Percentiles rank a stretch among this genome's conserved stretches.
Evolutionary conservation across 2,888 invertebrate species (phyloP).

Genomic region (Apodemia duryi): DNA sequence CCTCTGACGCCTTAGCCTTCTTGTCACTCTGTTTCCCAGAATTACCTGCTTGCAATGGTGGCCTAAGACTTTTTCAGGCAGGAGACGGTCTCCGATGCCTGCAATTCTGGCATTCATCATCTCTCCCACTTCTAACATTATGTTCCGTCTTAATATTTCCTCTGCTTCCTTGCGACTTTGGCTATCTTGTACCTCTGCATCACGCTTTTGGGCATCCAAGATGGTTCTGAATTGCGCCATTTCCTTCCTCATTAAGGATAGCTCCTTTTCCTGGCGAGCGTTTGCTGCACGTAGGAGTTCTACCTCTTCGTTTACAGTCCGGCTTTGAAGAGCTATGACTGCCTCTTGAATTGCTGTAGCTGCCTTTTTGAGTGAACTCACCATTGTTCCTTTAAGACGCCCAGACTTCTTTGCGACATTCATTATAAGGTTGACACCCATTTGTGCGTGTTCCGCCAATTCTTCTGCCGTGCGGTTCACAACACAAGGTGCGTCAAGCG

Average conservation of each 20-base stretch:
- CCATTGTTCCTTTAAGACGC: neutral
- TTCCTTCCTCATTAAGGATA: neutral
- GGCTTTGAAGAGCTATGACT: neutral
- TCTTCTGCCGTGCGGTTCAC: too few species aligned
- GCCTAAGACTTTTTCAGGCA: too few species aligned
- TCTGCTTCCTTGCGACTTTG: neutral
- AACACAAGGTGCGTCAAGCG: too few species aligned
- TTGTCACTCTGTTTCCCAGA: too few species aligned
- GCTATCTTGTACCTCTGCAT: neutral
- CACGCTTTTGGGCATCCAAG: neutral
- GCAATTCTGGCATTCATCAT: neutral
- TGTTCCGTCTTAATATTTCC: neutral
- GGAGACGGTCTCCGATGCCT: too few species aligned
- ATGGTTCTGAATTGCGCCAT: neutral
- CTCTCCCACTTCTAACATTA: neutral
- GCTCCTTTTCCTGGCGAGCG: too few species aligned
- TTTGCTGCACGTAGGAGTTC: neutral
- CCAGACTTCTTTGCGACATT: neutral
- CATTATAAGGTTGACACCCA: neutral
- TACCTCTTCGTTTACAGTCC: neutral
- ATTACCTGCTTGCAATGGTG: too few species aligned
- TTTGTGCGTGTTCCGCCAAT: too few species aligned
- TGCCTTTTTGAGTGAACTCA: neutral
- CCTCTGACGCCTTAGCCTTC: too few species aligned
- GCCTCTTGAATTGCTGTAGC: neutral